Percentiles rank a stretch among this genome's conserved stretches.
Conservation (phyloP, 2,888 invertebrate species). For the Bruchidius siliquastri region DNA sequence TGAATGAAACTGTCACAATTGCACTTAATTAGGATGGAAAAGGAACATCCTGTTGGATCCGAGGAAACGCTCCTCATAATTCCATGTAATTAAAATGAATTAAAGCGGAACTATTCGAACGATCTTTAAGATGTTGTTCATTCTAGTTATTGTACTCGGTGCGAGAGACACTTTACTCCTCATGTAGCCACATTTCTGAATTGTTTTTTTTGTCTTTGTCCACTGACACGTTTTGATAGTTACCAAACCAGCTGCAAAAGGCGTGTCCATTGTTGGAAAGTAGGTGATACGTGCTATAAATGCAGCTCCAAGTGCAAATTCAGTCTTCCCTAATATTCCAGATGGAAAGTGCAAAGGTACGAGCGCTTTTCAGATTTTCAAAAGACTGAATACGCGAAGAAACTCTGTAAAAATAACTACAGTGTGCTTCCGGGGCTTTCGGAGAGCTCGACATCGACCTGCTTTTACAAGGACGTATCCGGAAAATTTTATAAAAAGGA, state of each 20-base stretch:
- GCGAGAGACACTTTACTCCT: too few species aligned
- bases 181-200: too few species aligned
- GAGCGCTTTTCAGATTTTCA: neutral
- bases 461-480: neutral
- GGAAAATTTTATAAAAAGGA: neutral
- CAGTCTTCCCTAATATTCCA: neutral
- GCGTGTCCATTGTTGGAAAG: neutral
- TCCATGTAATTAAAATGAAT: neutral
- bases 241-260: too few species aligned
- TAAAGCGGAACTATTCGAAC: neutral
- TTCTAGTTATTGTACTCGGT: too few species aligned
- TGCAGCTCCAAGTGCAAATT: neutral
- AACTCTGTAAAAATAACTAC: neutral
- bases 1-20: neutral
- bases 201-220: too few species aligned
- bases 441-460: neutral
- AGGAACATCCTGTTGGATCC: neutral
- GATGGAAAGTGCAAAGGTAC: neutral
- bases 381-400: neutral
- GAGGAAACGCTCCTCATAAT: neutral
- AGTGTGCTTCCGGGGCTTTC: neutral
- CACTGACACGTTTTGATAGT: too few species aligned
- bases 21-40: neutral
- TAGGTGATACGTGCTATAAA: neutral
- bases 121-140: too few species aligned